Evolutionary conservation across 2,888 invertebrate genomes (phyloP), one percentile per base, ranked within the genome.

Genomic region (Campoplex capitator): DNA sequence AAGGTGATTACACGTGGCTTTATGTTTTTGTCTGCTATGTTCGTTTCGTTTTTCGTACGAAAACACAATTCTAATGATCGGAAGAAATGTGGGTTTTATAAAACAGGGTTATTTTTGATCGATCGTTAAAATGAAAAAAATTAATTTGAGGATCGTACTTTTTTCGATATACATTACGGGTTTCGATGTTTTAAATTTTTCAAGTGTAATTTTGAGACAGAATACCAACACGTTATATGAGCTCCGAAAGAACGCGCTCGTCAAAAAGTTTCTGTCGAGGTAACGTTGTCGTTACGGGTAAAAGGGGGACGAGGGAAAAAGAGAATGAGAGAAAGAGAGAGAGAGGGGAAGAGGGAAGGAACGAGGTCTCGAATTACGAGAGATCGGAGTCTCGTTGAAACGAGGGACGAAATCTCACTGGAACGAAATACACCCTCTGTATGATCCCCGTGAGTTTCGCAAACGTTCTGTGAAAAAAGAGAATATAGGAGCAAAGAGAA

Each of bases 351-450:
- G 32, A 62, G 73, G 73, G 80, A 62, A 58, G 45, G 71, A 80
- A 56, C 81, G 81, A 70, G 74, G 77, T 84, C 81, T 87, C 84
- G 76, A 84, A 81, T 87, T 81, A 78, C 86, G 84, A 75, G 56
- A 75, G 67, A 81, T 81, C 67, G 77, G 76, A 81, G 76, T 76
- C 83, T 71, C 73, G 83, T 77, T 62, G 81, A 87, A 84, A 87
- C 74, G 77, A 70, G 81, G 74, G 81, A 87, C 77, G 77, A 82
- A 78, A 84, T 84, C 62, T 77, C 74, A 74, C 84, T 77, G 78
- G 73, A 80, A 84, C 80, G 73, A 67, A 74, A 78, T 73, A 70
- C 83, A 75, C 81, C 78, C 84, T 84, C 78, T 65, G 62, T 77
- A 77, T 78, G 67, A 83, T 77, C 79, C 74, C 79, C 32, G 77